Conservation (phyloP, 2,888 invertebrate genomes). For the Cyclophora albipunctata region DNA sequence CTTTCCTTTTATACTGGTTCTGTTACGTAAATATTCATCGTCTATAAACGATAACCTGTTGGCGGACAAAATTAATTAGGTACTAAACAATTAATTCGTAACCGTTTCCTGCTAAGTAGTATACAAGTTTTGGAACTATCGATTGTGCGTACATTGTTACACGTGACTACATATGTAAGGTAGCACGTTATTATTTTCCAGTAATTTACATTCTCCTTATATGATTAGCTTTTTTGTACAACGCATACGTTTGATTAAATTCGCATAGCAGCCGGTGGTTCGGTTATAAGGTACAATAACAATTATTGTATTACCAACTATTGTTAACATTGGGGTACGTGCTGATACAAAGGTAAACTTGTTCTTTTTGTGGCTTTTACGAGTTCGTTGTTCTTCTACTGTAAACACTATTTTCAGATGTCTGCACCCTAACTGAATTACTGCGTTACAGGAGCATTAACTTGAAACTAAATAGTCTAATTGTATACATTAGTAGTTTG, state of each 20-base stretch:
- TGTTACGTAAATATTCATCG: constrained; percentile 24
- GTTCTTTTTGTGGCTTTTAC: constrained; percentile 54
- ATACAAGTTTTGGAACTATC: constrained; percentile 10
- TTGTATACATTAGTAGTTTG: not conserved
- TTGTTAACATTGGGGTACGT: constrained; percentile 16
- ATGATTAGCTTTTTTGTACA: constrained; percentile 14
- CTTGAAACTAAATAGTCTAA: constrained; percentile 1
- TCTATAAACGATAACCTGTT: constrained; percentile 17
- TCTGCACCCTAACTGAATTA: constrained; percentile 36
- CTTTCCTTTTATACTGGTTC: constrained; percentile 28
- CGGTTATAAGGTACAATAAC: constrained; percentile 10
- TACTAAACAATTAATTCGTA: constrained; percentile 26
- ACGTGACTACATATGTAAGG: constrained; percentile 16
- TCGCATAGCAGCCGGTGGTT: not conserved
- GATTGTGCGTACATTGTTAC: constrained; percentile 6
- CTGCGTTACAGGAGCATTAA: constrained; percentile 32
- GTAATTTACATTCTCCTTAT: constrained; percentile 4
- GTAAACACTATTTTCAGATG: constrained; percentile 57
- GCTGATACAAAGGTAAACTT: constrained; percentile 27
- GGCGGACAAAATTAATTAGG: constrained; percentile 38
- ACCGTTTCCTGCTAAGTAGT: constrained; percentile 21
- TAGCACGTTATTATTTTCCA: constrained; percentile 12
- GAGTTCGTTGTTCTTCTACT: constrained; percentile 68
- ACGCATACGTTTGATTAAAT: constrained; percentile 7
- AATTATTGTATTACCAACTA: constrained; percentile 10